Evolutionary conservation across 1,140 invertebrate genomes (phyloP), one percentile per base, ranked within the genome.

Genomic region (Diabrotica undecimpunctata): DNA sequence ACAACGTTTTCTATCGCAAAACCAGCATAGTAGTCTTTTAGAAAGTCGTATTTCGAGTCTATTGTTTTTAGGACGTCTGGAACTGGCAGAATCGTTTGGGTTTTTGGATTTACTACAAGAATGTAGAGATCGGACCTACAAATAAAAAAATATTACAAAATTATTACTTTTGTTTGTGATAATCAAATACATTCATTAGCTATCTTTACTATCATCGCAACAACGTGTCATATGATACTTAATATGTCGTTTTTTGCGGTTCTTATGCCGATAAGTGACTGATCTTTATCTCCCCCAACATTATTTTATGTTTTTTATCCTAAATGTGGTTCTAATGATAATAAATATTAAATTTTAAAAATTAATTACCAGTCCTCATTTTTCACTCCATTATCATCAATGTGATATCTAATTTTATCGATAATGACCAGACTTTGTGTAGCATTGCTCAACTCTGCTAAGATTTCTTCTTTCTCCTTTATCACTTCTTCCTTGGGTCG

Each of bases 41-140:
- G 82, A 69, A 89, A 87, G 73, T 94, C 90, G 74, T 93, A 94
- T 76, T 94, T 90, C 6, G 88, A 84, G 79, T 96, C 94, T 56
- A 95, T 91, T 7, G 88, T 85, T 80, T 93, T 90, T 4, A 96
- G 79, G 7, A 94, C 90, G 64, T 91, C 86, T 50, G 90, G 87
- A 36, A 94, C 89, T 0, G 90, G 85, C 7, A 90, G 81, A 57
- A 95, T 93, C 38, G 88, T 87, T 73, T 90, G 86, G 0, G 86
- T 88, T 67, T 83, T 80, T 3, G 85, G 84, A 76, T 95, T 90
- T 0, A 95, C 90, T 0, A 93, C 91, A 74, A 94, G 89, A 61
- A 96, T 83, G 74, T 93, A 94, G 78, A 96, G 87, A 75, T 95
- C 93, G 75, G 90, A 92, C 91, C 92, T 92, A 75, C 56, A 62